These are phyloP conservation scores for Marmota flaviventris DNA, from an alignment of 2,113 vertebrate species.

Conservation along the genomic window DNA sequence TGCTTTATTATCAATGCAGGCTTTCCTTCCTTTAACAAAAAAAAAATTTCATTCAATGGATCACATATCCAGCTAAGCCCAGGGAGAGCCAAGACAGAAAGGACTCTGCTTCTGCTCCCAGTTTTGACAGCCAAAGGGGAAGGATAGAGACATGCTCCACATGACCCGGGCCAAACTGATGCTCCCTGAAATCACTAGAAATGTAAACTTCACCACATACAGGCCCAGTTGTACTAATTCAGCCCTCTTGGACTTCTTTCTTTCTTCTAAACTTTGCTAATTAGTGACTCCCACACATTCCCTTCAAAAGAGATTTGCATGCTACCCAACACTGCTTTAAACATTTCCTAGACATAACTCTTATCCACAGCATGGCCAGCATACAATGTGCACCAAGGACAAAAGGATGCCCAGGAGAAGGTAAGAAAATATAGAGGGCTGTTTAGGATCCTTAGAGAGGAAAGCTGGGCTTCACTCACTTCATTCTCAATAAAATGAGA, in stretches of 20 bases:
- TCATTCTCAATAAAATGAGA: neutral
- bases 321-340: neutral
- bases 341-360: neutral
- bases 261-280: neutral
- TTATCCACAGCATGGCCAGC: neutral
- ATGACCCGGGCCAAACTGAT: neutral
- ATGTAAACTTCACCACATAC: neutral
- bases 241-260: constrained; percentile 21
- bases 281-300: neutral
- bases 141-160: neutral
- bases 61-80: neutral
- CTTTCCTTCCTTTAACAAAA: constrained; percentile 50
- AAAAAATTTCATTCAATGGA: constrained; percentile 15
- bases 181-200: neutral
- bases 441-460: neutral
- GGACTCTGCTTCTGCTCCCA: neutral
- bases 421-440: neutral
- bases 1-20: neutral
- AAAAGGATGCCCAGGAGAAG: neutral
- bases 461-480: neutral
- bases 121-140: neutral
- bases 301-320: neutral
- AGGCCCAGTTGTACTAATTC: neutral
- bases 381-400: neutral
- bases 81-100: neutral